Evolutionary conservation across 2,888 invertebrate species (phyloP).

Genomic region (Pharmacophagus antenor): DNA sequence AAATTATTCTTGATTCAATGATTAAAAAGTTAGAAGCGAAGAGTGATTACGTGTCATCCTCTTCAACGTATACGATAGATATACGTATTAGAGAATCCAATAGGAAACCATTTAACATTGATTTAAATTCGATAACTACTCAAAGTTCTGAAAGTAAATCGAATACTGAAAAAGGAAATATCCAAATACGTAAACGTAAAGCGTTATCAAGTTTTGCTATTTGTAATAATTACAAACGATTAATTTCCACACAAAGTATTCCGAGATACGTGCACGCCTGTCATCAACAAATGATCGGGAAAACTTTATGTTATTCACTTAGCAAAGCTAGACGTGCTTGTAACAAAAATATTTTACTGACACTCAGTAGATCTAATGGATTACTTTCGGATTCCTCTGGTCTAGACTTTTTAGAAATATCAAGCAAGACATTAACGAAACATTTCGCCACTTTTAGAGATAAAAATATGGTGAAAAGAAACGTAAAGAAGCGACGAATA

Average conservation of each 20-base stretch:
- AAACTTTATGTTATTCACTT: constrained; percentile 33
- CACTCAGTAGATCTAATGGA: constrained; percentile 40
- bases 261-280: constrained; percentile 51
- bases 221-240: constrained; percentile 50
- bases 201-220: constrained; percentile 41
- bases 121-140: constrained; percentile 34
- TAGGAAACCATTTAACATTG: constrained; percentile 41
- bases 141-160: constrained; percentile 12
- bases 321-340: constrained; percentile 39
- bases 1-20: constrained; percentile 54
- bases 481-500: constrained; percentile 35
- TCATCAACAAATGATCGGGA: constrained; percentile 29
- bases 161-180: constrained; percentile 20
- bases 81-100: constrained; percentile 42
- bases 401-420: constrained; percentile 50
- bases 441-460: constrained; percentile 42
- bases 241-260: constrained; percentile 65
- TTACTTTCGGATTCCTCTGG: constrained; percentile 43
- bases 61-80: constrained; percentile 53
- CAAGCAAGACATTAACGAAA: constrained; percentile 52
- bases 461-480: constrained; percentile 34
- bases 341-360: constrained; percentile 41
- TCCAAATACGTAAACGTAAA: constrained; percentile 33
- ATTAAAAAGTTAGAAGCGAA: constrained; percentile 45
- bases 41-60: constrained; percentile 41